Percentiles rank a stretch among this genome's conserved stretches.
Conservation (phyloP, 2,113 vertebrate genomes). For the Ifrita kowaldi region DNA sequence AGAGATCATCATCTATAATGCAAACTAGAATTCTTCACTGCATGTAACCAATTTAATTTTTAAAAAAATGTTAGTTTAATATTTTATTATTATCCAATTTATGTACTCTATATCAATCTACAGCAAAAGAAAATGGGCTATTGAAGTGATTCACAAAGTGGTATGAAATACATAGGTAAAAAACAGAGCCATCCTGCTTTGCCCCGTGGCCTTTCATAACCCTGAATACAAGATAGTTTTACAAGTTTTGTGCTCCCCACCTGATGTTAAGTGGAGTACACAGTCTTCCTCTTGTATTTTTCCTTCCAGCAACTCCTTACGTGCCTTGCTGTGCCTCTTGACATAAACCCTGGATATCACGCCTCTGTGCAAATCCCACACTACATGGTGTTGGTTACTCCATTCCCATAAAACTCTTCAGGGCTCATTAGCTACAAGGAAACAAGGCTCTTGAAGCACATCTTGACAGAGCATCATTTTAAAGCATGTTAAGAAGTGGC, state of each 20-base stretch:
- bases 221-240: background rate
- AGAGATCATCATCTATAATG: background rate
- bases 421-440: background rate
- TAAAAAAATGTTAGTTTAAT: background rate
- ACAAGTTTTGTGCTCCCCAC: background rate
- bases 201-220: background rate
- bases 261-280: background rate
- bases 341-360: background rate
- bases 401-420: background rate
- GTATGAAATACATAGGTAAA: background rate
- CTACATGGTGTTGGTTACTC: background rate
- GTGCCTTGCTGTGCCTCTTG: background rate
- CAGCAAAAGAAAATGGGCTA: background rate
- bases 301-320: background rate
- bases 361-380: background rate
- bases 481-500: background rate
- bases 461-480: background rate
- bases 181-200: background rate
- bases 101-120: background rate
- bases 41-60: background rate
- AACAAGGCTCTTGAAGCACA: background rate
- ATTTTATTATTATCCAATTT: background rate
- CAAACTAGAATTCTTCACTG: background rate
- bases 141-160: background rate
- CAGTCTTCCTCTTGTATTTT: background rate